phyloP scores from a whole-genome alignment of 1,140 invertebrate genomes.

The Formica selysi region DNA sequence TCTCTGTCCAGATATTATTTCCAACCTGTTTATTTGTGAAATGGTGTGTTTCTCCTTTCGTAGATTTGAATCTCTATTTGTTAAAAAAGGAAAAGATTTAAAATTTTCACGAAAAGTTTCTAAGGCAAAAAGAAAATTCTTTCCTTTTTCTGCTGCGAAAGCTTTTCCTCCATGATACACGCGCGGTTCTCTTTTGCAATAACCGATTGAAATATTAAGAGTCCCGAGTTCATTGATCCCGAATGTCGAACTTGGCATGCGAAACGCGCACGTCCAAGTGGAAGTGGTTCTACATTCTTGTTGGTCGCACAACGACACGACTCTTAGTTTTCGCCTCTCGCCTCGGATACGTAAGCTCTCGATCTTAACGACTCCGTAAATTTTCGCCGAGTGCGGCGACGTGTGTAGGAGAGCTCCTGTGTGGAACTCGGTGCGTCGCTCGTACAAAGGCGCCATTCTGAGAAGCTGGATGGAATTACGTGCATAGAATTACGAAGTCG shows the following conservation, averaged over 20 bases:
- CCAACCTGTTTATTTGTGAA: not conserved
- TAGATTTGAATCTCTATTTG: not conserved
- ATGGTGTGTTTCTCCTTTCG: not conserved
- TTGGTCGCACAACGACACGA: constrained; percentile 9
- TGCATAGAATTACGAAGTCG: constrained; percentile 70
- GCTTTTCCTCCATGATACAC: not conserved
- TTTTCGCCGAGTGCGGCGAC: constrained; percentile 39
- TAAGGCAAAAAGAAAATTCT: not conserved
- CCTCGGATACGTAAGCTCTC: constrained; percentile 22
- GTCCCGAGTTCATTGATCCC: constrained; percentile 20
- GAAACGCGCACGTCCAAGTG: constrained; percentile 8
- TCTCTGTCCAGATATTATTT: not conserved
- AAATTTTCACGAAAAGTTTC: constrained; percentile 22
- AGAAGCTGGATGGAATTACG: constrained; percentile 71
- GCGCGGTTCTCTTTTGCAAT: not conserved
- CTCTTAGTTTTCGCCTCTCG: constrained; percentile 46
- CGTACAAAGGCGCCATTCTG: constrained; percentile 65
- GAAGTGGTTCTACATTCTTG: not conserved
- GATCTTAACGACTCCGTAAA: constrained; percentile 62
- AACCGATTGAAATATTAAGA: constrained; percentile 20
- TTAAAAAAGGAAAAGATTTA: constrained; percentile 9
- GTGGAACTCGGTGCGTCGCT: constrained; percentile 12
- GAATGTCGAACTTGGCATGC: constrained; percentile 38
- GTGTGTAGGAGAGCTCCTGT: constrained; percentile 11
- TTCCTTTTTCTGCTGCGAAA: not conserved